Evolutionary conservation across 23 tunicate species (phyloP).

Genomic region (Trididemnum clinides): DNA sequence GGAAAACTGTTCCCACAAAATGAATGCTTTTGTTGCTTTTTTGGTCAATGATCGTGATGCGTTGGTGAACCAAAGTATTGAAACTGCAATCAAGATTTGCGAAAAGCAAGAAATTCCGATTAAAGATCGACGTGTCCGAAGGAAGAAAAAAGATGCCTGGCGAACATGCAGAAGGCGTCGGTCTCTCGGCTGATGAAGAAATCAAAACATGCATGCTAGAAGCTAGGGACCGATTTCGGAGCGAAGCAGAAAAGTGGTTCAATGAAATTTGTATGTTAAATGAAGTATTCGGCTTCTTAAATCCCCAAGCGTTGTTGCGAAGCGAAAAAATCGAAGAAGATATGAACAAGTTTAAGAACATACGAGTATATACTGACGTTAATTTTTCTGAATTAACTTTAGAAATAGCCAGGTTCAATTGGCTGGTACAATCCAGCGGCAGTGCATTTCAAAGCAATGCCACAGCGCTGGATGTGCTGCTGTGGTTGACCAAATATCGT

Average conservation of each 20-base stretch:
- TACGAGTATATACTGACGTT: not conserved
- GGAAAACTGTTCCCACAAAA: conserved; percentile 35
- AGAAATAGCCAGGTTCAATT: conserved; percentile 21
- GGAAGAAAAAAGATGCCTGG: conserved; percentile 47
- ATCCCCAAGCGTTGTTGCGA: conserved; percentile 36
- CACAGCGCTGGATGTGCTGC: conserved; percentile 29
- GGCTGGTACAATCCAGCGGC: conserved; percentile 39
- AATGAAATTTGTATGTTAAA: conserved; percentile 1
- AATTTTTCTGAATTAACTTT: conserved; percentile 11
- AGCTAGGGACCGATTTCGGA: conserved; percentile 42
- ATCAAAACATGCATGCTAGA: conserved; percentile 36
- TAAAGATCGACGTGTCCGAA: conserved; percentile 28
- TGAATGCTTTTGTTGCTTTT: conserved; percentile 30
- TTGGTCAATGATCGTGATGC: conserved; percentile 34
- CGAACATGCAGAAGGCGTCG: conserved; percentile 38
- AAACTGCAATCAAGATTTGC: conserved; percentile 26
- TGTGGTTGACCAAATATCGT: conserved; percentile 20
- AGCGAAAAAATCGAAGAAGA: conserved; percentile 11
- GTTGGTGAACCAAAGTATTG: conserved; percentile 20
- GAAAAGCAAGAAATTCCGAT: conserved; percentile 33
- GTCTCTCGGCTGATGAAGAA: conserved; percentile 42
- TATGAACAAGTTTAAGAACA: conserved; percentile 31
- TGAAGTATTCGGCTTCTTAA: conserved; percentile 41
- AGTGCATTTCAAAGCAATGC: conserved; percentile 29
- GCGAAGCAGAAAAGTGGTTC: conserved; percentile 47